A percentile compares a stretch with the other conserved stretches of the same genome.
Conservation (phyloP, 2,797 vertebrate species). For the Smutsia gigantea region DNA sequence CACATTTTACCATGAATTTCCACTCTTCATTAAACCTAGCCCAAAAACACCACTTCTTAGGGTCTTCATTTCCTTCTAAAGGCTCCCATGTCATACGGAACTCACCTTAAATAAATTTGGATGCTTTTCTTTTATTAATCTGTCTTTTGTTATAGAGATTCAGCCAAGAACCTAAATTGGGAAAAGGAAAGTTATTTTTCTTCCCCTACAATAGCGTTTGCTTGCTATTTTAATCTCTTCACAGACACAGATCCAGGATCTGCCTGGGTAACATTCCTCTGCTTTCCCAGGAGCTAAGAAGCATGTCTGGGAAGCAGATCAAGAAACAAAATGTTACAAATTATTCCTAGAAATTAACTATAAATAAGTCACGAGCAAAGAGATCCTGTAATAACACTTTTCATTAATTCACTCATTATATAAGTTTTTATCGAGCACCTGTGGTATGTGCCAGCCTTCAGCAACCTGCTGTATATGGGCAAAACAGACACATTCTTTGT, state of each 20-base stretch:
- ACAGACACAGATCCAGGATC: not conserved
- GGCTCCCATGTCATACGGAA: not conserved
- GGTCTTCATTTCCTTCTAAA: not conserved
- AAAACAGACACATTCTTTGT: not conserved
- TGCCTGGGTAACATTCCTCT: not conserved
- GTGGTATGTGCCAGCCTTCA: not conserved
- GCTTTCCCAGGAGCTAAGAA: not conserved
- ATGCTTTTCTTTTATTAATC: not conserved
- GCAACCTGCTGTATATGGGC: not conserved
- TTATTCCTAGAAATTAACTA: slow-evolving; percentile 15
- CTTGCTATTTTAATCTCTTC: not conserved
- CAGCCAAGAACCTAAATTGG: not conserved
- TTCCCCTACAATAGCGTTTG: not conserved
- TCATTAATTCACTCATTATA: not conserved
- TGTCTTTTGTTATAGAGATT: not conserved
- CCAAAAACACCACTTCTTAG: not conserved
- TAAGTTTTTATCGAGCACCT: not conserved
- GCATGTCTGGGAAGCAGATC: not conserved
- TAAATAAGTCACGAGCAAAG: not conserved
- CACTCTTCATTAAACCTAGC: not conserved
- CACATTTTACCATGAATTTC: not conserved
- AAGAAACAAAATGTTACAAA: not conserved
- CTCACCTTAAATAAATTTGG: not conserved
- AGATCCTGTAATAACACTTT: not conserved
- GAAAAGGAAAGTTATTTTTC: not conserved